phyloP scores from a whole-genome alignment of 2,113 vertebrate species.

The Phoxinus phoxinus region DNA sequence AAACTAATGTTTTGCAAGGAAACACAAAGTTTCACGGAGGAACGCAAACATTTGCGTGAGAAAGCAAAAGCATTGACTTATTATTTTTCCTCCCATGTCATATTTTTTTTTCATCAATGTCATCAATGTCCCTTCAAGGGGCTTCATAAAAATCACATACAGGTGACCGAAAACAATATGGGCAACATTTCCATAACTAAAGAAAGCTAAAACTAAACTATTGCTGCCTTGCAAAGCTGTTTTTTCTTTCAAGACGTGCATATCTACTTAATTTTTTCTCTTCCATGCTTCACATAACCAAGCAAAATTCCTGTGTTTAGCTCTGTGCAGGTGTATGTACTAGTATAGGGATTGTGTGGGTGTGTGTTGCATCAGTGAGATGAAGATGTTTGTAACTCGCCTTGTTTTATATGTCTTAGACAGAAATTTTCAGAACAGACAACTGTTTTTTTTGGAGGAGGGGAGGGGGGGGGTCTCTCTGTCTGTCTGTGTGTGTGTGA shows the following conservation, averaged over 20 bases:
- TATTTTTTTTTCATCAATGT: too few species aligned
- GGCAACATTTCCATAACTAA: neutral
- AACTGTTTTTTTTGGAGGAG: slow-evolving; percentile 33
- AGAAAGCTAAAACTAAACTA: neutral
- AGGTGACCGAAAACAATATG: neutral
- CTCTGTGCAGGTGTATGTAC: neutral
- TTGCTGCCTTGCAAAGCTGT: neutral
- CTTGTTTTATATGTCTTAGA: slow-evolving; percentile 3
- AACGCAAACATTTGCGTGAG: too few species aligned
- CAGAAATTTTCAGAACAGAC: slow-evolving; percentile 28
- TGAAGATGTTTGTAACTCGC: slow-evolving; percentile 5
- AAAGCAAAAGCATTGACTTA: too few species aligned
- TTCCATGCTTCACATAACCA: neutral
- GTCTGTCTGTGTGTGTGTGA: slow-evolving; percentile 8
- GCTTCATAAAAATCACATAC: neutral
- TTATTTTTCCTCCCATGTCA: too few species aligned
- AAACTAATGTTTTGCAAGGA: too few species aligned
- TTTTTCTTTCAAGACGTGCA: neutral
- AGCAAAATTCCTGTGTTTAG: neutral
- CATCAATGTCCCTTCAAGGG: too few species aligned
- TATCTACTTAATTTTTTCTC: neutral
- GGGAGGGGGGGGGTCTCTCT: too few species aligned
- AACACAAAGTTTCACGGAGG: too few species aligned
- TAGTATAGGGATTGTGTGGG: neutral
- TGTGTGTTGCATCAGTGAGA: neutral